A percentile compares a stretch with the other conserved stretches of the same genome.
Conservation (phyloP, 2,797 vertebrate species). For the Heteromormyrus szaboi region DNA sequence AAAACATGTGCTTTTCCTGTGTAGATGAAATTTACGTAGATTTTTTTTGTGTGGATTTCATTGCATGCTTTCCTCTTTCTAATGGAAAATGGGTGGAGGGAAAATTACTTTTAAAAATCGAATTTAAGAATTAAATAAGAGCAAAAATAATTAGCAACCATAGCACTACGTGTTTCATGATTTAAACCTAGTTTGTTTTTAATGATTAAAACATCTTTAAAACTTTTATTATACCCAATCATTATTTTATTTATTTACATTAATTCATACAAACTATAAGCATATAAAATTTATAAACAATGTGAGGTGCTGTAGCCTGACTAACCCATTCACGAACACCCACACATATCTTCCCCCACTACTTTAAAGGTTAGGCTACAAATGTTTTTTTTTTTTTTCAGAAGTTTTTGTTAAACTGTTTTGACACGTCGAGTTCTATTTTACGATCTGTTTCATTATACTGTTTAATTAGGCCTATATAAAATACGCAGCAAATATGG, state of each 20-base stretch:
- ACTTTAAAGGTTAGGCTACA: neutral
- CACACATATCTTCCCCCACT: neutral
- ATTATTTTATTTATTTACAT: neutral
- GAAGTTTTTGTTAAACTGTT: neutral
- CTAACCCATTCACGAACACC: neutral
- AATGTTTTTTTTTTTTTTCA: neutral
- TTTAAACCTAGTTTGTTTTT: neutral
- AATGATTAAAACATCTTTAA: neutral
- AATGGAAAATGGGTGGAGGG: neutral
- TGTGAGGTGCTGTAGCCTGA: neutral
- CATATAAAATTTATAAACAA: neutral
- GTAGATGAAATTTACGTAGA: neutral
- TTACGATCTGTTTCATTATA: neutral
- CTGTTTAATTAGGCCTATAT: neutral
- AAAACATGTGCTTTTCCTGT: neutral
- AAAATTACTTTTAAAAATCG: neutral
- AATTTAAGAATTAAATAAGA: neutral
- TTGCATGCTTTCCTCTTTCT: neutral
- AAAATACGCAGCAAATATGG: neutral
- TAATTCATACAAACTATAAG: neutral
- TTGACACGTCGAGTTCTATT: neutral
- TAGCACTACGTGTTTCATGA: neutral
- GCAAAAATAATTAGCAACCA: neutral
- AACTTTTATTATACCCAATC: neutral
- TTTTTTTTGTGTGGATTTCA: neutral